Evolutionary conservation across 2,888 invertebrate genomes (phyloP).

Genomic region (Crioceris asparagi): DNA sequence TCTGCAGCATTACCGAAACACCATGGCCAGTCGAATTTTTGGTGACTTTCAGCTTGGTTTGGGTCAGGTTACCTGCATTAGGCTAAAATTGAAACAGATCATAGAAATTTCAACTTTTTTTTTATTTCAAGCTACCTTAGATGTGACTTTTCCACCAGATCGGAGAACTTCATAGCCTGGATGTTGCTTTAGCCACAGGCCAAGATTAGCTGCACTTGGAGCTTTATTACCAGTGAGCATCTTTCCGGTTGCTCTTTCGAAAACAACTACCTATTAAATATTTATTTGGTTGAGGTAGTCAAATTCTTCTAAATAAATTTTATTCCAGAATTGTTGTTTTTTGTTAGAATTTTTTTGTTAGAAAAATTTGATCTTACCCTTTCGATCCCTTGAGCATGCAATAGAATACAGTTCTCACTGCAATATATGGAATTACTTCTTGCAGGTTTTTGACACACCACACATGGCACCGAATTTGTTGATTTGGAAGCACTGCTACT

Average conservation of each 20-base stretch:
- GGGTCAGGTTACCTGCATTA: slow-evolving; percentile 25
- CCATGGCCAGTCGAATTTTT: slow-evolving; percentile 33
- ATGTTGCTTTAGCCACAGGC: slow-evolving; percentile 75
- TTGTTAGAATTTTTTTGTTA: neutral
- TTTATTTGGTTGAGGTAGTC: no score
- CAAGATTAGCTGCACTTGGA: slow-evolving; percentile 68
- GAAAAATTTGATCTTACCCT: slow-evolving; percentile 29
- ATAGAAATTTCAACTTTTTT: slow-evolving; percentile 5
- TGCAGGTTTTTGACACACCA: slow-evolving; percentile 65
- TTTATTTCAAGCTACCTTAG: slow-evolving; percentile 20
- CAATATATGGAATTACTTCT: slow-evolving; percentile 82
- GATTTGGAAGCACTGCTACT: slow-evolving; percentile 20
- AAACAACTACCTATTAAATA: slow-evolving; percentile 71
- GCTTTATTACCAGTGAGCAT: slow-evolving; percentile 67
- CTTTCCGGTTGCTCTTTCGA: slow-evolving; percentile 69
- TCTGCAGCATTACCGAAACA: slow-evolving; percentile 32
- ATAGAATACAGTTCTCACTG: slow-evolving; percentile 75
- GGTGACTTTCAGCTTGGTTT: slow-evolving; percentile 34
- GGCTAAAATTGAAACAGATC: neutral
- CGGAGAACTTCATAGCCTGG: slow-evolving; percentile 79
- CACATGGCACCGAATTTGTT: slow-evolving; percentile 41
- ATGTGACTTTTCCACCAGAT: slow-evolving; percentile 39
- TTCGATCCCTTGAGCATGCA: slow-evolving; percentile 66
- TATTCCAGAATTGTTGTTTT: no score
- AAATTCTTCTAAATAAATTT: no score